Evolutionary conservation across 2,797 vertebrate genomes (phyloP), one percentile per base, ranked within the genome.

Genomic region (Pseudomugil gertrudae): DNA sequence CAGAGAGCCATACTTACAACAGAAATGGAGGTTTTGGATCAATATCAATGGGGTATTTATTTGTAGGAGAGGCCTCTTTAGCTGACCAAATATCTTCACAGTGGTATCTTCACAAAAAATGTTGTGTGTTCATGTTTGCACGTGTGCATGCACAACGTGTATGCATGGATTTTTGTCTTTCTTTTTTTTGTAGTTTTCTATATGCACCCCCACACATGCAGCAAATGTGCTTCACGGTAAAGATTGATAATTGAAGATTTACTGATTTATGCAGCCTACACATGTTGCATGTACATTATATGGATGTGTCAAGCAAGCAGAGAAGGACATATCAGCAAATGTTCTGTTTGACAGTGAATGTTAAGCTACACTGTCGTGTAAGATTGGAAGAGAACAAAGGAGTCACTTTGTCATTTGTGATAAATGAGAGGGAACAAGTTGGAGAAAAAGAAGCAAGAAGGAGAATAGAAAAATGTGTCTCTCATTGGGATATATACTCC

Each of bases 41-140:
- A 26, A 15, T 24, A 43, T n/a, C 40, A 68, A 85, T 83, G 69
- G 79, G 78, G 78, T 94, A 90, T 92, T 93, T 87, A 88, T 86
- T 92, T 90, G 81, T 81, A 57, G n/a, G 53, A 79, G 76, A 85
- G 74, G 80, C 83, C 83, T 81, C 53, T 72, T 63, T 76, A 75
- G 86, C 85, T 85, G 80, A 83, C 80, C 76, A 57, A 80, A 80
- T 79, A 63, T 71, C 72, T 79, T 78, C 79, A 67, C 68, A 66
- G 77, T 56, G 56, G 72, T 68, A 13, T 19, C 19, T 55, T 55
- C 60, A 48, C 47, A 50, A 30, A 48, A 66, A 65, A 52, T 64
- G 74, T 68, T 84, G 64, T 64, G 40, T 72, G 47, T 23, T 23
- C 47, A 51, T 35, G 24, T 26, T 33, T 64, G 48, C 36, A 51